Evolutionary conservation across 2,797 vertebrate genomes (phyloP).

Genomic region (Micromesistius poutassou): DNA sequence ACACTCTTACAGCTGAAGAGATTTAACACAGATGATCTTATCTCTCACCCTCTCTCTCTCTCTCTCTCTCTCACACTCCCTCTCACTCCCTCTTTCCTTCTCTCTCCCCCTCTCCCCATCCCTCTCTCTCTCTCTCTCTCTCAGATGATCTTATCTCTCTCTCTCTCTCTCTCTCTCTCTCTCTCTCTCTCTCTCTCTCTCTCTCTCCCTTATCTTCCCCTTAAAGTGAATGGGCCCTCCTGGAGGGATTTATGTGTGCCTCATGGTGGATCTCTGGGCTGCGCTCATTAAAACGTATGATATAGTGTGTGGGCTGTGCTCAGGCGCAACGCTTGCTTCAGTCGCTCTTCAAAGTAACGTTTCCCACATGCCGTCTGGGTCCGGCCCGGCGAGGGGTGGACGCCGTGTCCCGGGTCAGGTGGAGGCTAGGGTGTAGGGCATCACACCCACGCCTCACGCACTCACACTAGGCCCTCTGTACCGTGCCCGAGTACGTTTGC

Average conservation of each 20-base stretch:
- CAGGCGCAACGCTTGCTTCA: neutral
- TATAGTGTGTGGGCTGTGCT: slow-evolving; percentile 46
- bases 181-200: slow-evolving; percentile 5
- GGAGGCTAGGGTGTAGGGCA: too few species aligned
- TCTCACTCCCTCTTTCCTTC: slow-evolving; percentile 2
- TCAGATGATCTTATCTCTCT: neutral
- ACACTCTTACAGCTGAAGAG: too few species aligned
- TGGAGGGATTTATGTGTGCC: slow-evolving; percentile 54
- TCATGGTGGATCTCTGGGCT: slow-evolving; percentile 33
- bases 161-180: slow-evolving; percentile 4
- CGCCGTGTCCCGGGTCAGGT: slow-evolving; percentile 17
- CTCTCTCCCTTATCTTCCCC: slow-evolving; percentile 9
- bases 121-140: neutral
- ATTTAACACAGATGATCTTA: too few species aligned
- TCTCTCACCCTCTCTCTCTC: neutral
- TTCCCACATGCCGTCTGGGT: slow-evolving; percentile 22
- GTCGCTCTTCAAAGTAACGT: slow-evolving; percentile 29
- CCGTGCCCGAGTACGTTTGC: too few species aligned
- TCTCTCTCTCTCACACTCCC: neutral
- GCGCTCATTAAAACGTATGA: slow-evolving; percentile 57
- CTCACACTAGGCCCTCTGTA: too few species aligned
- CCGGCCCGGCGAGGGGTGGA: neutral
- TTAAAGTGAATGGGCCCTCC: slow-evolving; percentile 52
- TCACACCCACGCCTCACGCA: too few species aligned
- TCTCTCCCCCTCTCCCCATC: neutral